Conservation (phyloP, 2,888 invertebrate genomes). For the Resseliella maxima region DNA sequence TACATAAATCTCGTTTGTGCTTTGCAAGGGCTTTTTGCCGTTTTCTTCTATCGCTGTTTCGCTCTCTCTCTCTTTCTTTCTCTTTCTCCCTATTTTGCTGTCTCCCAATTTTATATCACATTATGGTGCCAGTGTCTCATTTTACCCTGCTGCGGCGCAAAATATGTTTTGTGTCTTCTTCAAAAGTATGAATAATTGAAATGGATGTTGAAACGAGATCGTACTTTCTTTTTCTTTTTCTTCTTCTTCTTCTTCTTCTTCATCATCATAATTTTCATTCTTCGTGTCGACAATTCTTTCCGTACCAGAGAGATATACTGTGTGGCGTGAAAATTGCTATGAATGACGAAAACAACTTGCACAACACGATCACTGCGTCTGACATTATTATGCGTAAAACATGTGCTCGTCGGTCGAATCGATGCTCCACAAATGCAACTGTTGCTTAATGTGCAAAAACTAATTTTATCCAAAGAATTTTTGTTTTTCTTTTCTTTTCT, state of each 20-base stretch:
- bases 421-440: background rate
- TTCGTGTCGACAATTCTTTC: too few relatives aligned
- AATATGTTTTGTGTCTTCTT: background rate
- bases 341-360: background rate
- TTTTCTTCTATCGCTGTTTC: background rate
- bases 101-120: background rate
- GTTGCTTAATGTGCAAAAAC: background rate
- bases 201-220: background rate
- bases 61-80: background rate
- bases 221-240: too few relatives aligned
- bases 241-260: too few relatives aligned
- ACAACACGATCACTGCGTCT: background rate
- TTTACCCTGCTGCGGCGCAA: background rate
- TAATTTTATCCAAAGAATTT: background rate
- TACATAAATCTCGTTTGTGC: background rate
- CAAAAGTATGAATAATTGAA: background rate
- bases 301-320: too few relatives aligned
- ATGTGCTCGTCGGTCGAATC: background rate
- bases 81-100: background rate
- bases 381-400: background rate
- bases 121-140: too few relatives aligned
- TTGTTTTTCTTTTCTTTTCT: too few relatives aligned
- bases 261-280: too few relatives aligned
- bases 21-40: background rate
- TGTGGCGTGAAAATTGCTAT: too few relatives aligned